Base-by-base conservation (phyloP, 2,888 invertebrate genomes). In the Saturnia pavonia region DNA sequence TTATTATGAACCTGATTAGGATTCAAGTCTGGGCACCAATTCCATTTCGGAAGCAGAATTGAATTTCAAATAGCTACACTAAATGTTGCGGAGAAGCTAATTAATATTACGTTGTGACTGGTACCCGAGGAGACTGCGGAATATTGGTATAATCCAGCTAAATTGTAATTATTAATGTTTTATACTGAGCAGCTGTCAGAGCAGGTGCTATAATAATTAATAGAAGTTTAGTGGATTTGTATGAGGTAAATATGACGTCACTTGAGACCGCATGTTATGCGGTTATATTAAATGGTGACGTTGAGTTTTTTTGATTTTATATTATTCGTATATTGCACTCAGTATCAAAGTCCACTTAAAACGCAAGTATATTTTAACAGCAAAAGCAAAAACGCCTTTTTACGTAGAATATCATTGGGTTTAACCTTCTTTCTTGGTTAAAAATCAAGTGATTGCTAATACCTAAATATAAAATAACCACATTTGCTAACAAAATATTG, bases 21-120 rank as follows among this genome's bases (percentile, higher is more conserved):
- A 85, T 84, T 83, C 82, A 77, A 76, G 80, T 77, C 79, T 71
- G 74, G 76, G 74, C 79, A 71, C 76, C 73, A 77, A 74, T 77
- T 73, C 74, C 77, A 81, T 80, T 82, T 78, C 72, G 76, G 75
- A 73, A 72, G 73, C 74, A 73, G 79, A 82, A 84, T 85, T 83
- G 82, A 87, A 87, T 85, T 83, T 80, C 81, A 82, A 85, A 85
- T 82, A 74, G 79, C 73, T 75, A 74, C 72, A 75, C 73, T 79
- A 74, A 79, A 76, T 75, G 75, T 68, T 77, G 73, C 48, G 65
- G 63, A 71, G 73, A 69, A 71, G 75, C 72, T 76, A 79, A 81
- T 82, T 82, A 82, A 80, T 85, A 81, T 76, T 71, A 73, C 80
- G 75, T 81, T 80, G 75, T 77, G 78, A 74, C 71, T 72, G 69